Conservation (phyloP, 2,888 invertebrate genomes). For the Cheilosia urbana region DNA sequence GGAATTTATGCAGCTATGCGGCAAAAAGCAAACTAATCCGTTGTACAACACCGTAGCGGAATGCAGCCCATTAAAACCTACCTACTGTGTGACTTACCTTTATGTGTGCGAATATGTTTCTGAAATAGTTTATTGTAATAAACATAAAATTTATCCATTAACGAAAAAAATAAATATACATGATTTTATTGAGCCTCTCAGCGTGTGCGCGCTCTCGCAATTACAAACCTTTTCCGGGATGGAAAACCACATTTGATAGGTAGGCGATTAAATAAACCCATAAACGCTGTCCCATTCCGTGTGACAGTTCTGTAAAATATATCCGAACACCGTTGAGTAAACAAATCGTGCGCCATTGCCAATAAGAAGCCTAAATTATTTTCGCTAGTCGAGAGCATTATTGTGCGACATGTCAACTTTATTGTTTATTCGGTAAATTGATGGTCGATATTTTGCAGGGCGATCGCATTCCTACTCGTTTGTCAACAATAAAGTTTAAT, state of each 20-base stretch:
- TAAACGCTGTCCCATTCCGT: conserved; percentile 1
- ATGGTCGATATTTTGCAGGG: conserved; percentile 21
- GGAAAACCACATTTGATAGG: neutral
- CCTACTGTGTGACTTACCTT: neutral
- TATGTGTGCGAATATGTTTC: neutral
- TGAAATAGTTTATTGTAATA: conserved; percentile 11
- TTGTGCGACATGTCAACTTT: conserved; percentile 18
- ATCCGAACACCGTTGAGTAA: neutral
- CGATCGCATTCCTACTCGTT: conserved; percentile 17
- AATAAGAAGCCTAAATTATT: conserved; percentile 32
- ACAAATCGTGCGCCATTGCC: neutral
- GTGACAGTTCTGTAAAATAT: conserved; percentile 27
- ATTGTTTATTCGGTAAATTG: conserved; percentile 1
- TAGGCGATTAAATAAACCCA: conserved; percentile 5
- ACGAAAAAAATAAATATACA: conserved; percentile 6
- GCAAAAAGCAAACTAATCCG: conserved; percentile 16
- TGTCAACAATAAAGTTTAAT: conserved; percentile 17
- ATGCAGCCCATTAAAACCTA: neutral
- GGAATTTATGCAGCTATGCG: conserved; percentile 35
- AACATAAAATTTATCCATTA: conserved; percentile 24
- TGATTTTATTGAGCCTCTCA: neutral
- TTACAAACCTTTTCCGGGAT: conserved; percentile 1
- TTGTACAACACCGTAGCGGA: neutral
- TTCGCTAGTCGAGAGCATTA: neutral
- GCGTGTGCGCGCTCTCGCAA: neutral